Conservation (phyloP, 2,113 vertebrate genomes). For the Megaceryle maxima region DNA sequence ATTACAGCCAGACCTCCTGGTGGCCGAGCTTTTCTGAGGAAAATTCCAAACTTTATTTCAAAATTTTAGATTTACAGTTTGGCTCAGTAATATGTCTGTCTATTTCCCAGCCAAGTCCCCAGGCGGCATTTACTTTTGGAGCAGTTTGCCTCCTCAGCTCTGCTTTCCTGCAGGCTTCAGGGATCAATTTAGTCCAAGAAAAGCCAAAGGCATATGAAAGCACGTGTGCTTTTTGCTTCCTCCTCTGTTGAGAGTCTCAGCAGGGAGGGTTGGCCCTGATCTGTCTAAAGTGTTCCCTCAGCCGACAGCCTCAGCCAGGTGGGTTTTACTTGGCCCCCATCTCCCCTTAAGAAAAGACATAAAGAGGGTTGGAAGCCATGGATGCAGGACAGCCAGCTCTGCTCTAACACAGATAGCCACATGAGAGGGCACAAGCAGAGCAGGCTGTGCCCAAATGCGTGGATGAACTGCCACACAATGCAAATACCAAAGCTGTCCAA, state of each 20-base stretch:
- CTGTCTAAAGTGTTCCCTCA: neutral
- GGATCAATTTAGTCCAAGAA: conserved; percentile 42
- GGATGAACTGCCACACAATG: neutral
- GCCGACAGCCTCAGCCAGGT: neutral
- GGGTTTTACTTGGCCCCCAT: conserved; percentile 12
- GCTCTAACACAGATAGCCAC: neutral
- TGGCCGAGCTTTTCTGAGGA: conserved; percentile 22
- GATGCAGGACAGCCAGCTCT: neutral
- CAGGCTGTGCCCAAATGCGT: neutral
- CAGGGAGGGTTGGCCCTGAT: neutral
- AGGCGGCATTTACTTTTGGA: conserved; percentile 52
- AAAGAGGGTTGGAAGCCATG: neutral
- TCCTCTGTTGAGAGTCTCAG: neutral
- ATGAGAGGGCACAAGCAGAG: neutral
- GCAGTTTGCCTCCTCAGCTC: conserved; percentile 12
- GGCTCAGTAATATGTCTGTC: neutral
- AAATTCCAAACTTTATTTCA: conserved; percentile 64
- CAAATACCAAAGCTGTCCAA: neutral
- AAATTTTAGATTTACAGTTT: conserved; percentile 59
- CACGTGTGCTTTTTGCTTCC: conserved; percentile 23
- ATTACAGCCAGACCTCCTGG: conserved; percentile 30
- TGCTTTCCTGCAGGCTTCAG: conserved; percentile 45
- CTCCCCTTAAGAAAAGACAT: neutral
- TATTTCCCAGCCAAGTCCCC: conserved; percentile 45
- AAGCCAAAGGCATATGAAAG: conserved; percentile 43